Conservation (phyloP, 2,113 vertebrate species). For the Oceanites oceanicus region DNA sequence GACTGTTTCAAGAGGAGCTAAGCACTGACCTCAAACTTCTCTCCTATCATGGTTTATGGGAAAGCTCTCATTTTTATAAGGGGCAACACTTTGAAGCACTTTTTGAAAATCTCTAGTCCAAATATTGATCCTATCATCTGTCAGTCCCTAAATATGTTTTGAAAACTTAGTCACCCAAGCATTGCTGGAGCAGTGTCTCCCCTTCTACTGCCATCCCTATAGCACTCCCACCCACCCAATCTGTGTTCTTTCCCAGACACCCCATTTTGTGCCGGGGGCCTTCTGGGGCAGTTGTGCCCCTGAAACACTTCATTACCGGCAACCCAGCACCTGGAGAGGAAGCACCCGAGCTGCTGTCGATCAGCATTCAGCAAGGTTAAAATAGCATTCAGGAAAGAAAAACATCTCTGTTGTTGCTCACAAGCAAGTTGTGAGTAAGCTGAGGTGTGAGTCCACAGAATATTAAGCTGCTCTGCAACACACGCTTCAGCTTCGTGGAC, state of each 20-base stretch:
- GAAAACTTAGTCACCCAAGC: neutral
- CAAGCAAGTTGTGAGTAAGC: neutral
- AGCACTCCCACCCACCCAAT: neutral
- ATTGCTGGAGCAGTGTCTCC: neutral
- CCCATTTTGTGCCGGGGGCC: neutral
- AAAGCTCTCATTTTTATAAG: neutral
- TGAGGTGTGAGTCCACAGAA: neutral
- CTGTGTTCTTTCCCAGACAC: neutral
- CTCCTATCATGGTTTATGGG: neutral
- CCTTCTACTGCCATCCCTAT: neutral
- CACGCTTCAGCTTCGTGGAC: fast-evolving
- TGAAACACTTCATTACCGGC: fast-evolving
- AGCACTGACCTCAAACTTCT: neutral
- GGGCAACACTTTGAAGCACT: neutral
- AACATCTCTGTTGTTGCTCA: neutral
- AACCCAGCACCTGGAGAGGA: neutral
- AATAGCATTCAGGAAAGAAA: neutral
- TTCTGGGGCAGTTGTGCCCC: neutral
- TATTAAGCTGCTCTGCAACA: neutral
- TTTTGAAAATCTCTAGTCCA: neutral
- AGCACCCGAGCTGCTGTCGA: neutral
- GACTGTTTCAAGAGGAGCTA: neutral
- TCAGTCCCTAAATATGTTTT: neutral
- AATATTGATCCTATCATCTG: neutral
- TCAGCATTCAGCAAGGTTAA: neutral